Evolutionary conservation across 2,888 invertebrate species (phyloP).

Genomic region (Callyntrura sp.): DNA sequence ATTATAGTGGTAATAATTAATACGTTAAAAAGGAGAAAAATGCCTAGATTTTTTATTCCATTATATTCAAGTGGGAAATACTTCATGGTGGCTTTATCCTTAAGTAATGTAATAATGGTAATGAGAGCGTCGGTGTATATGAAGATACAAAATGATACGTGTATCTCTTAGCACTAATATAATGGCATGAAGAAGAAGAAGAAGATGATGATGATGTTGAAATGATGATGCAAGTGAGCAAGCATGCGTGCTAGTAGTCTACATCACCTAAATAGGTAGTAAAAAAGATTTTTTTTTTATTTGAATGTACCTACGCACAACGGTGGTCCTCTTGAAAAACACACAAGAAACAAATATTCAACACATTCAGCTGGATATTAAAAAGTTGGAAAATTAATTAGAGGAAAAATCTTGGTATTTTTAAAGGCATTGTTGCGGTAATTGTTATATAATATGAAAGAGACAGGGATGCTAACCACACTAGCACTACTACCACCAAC

Average conservation of each 20-base stretch:
- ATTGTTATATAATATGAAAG: constrained; percentile 61
- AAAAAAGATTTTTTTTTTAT: background rate
- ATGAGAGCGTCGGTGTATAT: constrained; percentile 47
- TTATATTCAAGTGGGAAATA: constrained; percentile 70
- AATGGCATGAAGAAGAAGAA: constrained; percentile 30
- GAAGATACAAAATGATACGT: background rate
- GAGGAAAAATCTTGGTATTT: constrained; percentile 72
- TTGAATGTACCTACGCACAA: constrained; percentile 39
- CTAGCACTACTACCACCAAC: constrained; percentile 31
- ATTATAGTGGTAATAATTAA: constrained; percentile 72
- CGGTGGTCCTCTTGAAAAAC: constrained; percentile 72
- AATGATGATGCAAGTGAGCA: constrained; percentile 35
- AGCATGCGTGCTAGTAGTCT: constrained; percentile 56
- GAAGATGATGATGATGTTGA: constrained; percentile 13
- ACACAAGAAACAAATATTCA: constrained; percentile 67
- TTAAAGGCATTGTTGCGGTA: constrained; percentile 67
- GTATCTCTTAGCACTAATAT: background rate
- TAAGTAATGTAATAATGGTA: constrained; percentile 54
- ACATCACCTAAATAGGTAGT: background rate
- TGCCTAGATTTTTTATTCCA: constrained; percentile 29
- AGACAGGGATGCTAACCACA: constrained; percentile 65
- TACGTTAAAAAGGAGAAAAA: constrained; percentile 70
- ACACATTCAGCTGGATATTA: constrained; percentile 69
- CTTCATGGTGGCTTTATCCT: constrained; percentile 63
- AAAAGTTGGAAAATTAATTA: constrained; percentile 76